Evolutionary conservation across 2,113 vertebrate genomes (phyloP), one percentile per base, ranked within the genome.

Genomic region (Hippocampus barbouri): DNA sequence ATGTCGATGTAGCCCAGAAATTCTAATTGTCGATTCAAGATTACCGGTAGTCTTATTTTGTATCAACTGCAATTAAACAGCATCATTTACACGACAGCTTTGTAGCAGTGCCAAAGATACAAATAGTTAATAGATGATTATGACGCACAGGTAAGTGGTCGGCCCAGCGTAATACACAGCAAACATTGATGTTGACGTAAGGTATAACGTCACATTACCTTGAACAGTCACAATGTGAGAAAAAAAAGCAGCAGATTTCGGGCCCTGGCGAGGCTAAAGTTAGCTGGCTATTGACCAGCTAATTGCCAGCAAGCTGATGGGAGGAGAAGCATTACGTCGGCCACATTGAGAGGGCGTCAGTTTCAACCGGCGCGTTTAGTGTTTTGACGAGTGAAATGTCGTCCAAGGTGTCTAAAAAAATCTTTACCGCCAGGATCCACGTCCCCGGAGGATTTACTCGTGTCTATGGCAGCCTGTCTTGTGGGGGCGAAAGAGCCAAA

Each of bases 201-300:
- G 2, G 3, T 23, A 18, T 12, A 16, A 18, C 20, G 23, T 23
- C 11, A 66, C 0, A 23, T 80, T 84, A 85, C 86, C 82, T 86
- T 73, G 21, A 72, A 23, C 27, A 34, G 66, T 30, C 8, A 18
- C 59, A 64, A 61, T 71, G 15, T 34, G 23, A 10, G 30, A n/a
- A 10, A 25, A 38, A 38, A 56, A 63, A 43, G 20, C 40, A 71
- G 41, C 59, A 45, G 57, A 40, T 61, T 43, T 65, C 21, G 63
- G 73, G 62, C 61, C 60, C 57, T 20, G 51, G 23, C 40, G 61
- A 71, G 57, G 83, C 80, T 82, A 84, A 85, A 83, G 73, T 71
- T 87, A 85, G 72, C 81, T 82, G 75, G 68, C 77, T 66, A 47
- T 25, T 56, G 34, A 72, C 74, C 80, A 79, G 80, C 57, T 71